Conservation (phyloP, 2,113 vertebrate genomes). For the Paradoxurus hermaphroditus region DNA sequence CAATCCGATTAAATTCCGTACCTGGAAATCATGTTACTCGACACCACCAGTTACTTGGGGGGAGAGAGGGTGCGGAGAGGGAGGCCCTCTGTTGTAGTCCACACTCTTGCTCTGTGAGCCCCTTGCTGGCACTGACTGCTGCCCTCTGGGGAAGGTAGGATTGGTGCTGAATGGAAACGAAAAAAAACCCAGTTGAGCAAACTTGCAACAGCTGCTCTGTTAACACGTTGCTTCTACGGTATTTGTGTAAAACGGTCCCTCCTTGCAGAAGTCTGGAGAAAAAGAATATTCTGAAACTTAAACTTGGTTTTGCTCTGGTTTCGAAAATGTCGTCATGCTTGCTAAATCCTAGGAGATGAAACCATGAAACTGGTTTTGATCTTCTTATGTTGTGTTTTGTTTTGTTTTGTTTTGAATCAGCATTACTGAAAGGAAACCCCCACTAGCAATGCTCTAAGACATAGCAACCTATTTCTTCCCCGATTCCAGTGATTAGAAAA, state of each 20-base stretch:
- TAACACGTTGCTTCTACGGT: slow-evolving; percentile 67
- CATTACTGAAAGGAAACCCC: slow-evolving; percentile 47
- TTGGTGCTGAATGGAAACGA: not conserved
- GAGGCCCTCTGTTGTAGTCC: not conserved
- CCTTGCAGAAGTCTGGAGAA: slow-evolving; percentile 3
- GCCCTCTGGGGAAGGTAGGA: slow-evolving; percentile 16
- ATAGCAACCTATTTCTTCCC: not conserved
- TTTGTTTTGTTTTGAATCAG: not conserved
- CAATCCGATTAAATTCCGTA: slow-evolving; percentile 63
- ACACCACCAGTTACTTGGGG: slow-evolving; percentile 45
- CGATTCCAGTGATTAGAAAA: not conserved
- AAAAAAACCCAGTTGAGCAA: slow-evolving; percentile 35
- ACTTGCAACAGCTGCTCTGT: slow-evolving; percentile 76
- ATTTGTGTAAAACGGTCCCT: slow-evolving; percentile 50
- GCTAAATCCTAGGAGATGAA: slow-evolving; percentile 67
- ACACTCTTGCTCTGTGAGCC: not conserved
- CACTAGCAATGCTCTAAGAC: not conserved
- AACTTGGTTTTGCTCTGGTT: slow-evolving; percentile 58
- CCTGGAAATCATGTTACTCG: slow-evolving; percentile 57
- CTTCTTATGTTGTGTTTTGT: not conserved
- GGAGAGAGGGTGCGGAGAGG: not conserved
- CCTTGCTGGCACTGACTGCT: not conserved
- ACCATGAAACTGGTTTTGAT: slow-evolving; percentile 43
- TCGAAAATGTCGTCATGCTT: slow-evolving; percentile 61
- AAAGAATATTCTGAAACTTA: slow-evolving; percentile 65